phyloP scores from a whole-genome alignment of 2,797 vertebrate species.

The Parauchenoglanis punctatus region DNA sequence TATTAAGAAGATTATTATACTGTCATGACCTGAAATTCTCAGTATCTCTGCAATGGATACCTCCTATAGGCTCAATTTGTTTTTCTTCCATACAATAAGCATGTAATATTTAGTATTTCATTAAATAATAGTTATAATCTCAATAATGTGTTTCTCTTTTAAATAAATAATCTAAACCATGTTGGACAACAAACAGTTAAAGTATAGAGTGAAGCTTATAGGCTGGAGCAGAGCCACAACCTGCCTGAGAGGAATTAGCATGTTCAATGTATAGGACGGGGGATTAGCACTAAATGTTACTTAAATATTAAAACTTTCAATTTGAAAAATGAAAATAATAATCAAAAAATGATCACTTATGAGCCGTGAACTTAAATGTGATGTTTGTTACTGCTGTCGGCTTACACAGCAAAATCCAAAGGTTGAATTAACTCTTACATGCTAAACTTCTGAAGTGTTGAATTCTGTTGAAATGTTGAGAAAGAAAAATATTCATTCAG shows the following conservation, averaged over 20 bases:
- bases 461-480: not conserved
- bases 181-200: slow-evolving; percentile 34
- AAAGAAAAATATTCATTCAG: no score
- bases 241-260: not conserved
- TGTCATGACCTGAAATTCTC: not conserved
- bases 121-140: not conserved
- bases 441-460: not conserved
- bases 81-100: not conserved
- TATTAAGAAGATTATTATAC: not conserved
- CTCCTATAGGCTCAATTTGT: no score
- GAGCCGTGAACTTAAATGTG: not conserved
- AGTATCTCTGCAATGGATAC: not conserved
- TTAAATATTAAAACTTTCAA: not conserved
- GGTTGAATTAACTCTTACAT: not conserved
- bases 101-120: not conserved
- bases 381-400: not conserved
- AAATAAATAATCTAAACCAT: not conserved
- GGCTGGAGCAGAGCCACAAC: slow-evolving; percentile 14
- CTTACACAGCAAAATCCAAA: slow-evolving; percentile 10
- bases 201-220: slow-evolving; percentile 30
- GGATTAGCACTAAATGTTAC: not conserved
- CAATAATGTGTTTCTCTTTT: not conserved
- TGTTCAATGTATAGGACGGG: no score
- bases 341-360: not conserved
- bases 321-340: not conserved